A percentile compares a stretch with the other conserved stretches of the same genome.
Evolutionary conservation across 1,140 invertebrate genomes (phyloP).

Genomic region (Agrypnia vestita): DNA sequence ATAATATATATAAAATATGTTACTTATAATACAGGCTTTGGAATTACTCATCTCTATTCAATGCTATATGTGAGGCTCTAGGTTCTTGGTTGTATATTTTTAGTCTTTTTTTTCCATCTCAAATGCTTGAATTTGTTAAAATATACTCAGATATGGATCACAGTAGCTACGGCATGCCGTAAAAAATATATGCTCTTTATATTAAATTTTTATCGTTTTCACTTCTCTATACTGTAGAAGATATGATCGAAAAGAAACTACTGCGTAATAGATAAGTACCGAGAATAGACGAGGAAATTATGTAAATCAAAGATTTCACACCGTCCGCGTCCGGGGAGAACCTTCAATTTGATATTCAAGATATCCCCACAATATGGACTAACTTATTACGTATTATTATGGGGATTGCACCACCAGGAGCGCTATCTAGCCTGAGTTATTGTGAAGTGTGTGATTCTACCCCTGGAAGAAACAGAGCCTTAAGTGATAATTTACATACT

Average conservation of each 20-base stretch:
- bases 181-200: neutral
- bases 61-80: too few relatives aligned
- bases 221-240: neutral
- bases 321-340: constrained; percentile 40
- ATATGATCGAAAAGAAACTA: constrained; percentile 10
- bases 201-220: constrained; percentile 27
- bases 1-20: too few relatives aligned
- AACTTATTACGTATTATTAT: constrained; percentile 42
- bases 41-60: too few relatives aligned
- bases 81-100: too few relatives aligned
- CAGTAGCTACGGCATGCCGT: too few relatives aligned
- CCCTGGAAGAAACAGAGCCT: constrained; percentile 15
- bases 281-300: constrained; percentile 54
- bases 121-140: too few relatives aligned
- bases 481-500: constrained; percentile 49
- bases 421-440: constrained; percentile 15
- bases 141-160: too few relatives aligned
- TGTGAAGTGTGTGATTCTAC: constrained; percentile 18
- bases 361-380: constrained; percentile 39
- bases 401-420: constrained; percentile 34
- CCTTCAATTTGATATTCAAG: constrained; percentile 58
- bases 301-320: constrained; percentile 58
- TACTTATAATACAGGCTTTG: too few relatives aligned
- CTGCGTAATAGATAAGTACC: constrained; percentile 53
- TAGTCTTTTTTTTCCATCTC: too few relatives aligned